Evolutionary conservation across 2,113 vertebrate species (phyloP), one percentile per base, ranked within the genome.

Genomic region (Bucco capensis): DNA sequence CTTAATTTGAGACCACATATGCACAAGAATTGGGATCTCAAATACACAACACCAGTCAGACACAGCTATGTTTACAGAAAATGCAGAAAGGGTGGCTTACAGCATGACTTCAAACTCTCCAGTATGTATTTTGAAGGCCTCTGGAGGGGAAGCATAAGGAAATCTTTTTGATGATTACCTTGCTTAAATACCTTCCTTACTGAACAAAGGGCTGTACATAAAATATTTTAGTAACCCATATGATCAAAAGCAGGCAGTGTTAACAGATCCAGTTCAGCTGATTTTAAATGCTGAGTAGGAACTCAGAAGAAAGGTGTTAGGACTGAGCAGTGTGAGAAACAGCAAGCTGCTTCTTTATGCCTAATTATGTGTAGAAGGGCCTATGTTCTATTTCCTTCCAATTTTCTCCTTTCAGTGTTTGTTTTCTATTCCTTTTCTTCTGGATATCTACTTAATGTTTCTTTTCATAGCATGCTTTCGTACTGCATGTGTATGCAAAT

Each of bases 1-100:
- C 30, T 83, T 37, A 23, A 12, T 28, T 24, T 47, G 49, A 78
- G 35, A 31, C 10, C 21, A 17, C 4, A 4, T 14, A 8, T 0
- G 0, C 54, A 18, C 4, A 8, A 38, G 40, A 51, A 23, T 0
- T 37, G 44, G 6, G 5, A 37, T 67, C 19, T 67, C 19, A 64
- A 66, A 38, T 30, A 14, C 13, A 14, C 0, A 0, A 3, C 35
- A 7, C 25, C 2, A 5, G 14, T 31, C 47, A 74, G 69, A 19
- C 3, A 2, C 7, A 14, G 11, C 24, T n/a, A 27, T 3, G 7
- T 10, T 53, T 25, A 28, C 58, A 76, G 58, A 14, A 72, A 33
- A 38, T 0, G 2, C n/a, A 30, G 57, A 46, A 53, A 46, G 38
- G 3, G 8, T 25, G 24, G 10, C 53, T 92, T 60, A 44, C 19